Conservation (phyloP, 2,113 vertebrate species). For the Nettapus auritus region DNA sequence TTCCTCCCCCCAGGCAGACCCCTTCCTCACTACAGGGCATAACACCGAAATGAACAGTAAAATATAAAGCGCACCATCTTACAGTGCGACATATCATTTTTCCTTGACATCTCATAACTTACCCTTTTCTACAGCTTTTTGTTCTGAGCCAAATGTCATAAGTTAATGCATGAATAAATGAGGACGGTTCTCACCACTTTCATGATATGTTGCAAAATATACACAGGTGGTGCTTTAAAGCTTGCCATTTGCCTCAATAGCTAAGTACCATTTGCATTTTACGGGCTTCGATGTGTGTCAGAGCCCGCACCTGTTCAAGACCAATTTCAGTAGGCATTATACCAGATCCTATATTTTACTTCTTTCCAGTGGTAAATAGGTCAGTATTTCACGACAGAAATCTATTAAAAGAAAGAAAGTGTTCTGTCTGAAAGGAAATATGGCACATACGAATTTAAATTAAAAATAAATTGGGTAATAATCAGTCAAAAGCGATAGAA, state of each 20-base stretch:
- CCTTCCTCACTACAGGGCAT: neutral
- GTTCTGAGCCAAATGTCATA: slow-evolving; percentile 62
- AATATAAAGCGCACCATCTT: slow-evolving; percentile 32
- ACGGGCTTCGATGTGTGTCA: slow-evolving; percentile 50
- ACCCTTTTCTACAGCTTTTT: slow-evolving; percentile 55
- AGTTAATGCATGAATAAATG: slow-evolving; percentile 58
- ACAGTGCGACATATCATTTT: neutral
- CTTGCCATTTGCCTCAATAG: slow-evolving; percentile 51
- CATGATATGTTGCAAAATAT: slow-evolving; percentile 65
- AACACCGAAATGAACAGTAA: neutral
- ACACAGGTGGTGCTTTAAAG: slow-evolving; percentile 66
- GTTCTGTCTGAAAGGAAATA: slow-evolving; percentile 44
- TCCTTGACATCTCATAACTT: slow-evolving; percentile 48
- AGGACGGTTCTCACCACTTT: slow-evolving; percentile 54
- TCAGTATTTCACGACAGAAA: slow-evolving; percentile 45
- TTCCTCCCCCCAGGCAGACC: neutral
- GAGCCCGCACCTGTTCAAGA: slow-evolving; percentile 36
- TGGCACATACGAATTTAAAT: neutral
- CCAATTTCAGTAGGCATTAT: neutral
- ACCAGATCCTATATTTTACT: slow-evolving; percentile 37
- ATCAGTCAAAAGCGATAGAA: slow-evolving; percentile 33
- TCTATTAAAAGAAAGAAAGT: slow-evolving; percentile 24
- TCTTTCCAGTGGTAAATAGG: slow-evolving; percentile 36
- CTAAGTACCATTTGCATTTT: slow-evolving; percentile 61
- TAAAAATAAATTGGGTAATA: slow-evolving; percentile 56